phyloP scores from a whole-genome alignment of 2,888 invertebrate species.

The Ypsolopha sequella region DNA sequence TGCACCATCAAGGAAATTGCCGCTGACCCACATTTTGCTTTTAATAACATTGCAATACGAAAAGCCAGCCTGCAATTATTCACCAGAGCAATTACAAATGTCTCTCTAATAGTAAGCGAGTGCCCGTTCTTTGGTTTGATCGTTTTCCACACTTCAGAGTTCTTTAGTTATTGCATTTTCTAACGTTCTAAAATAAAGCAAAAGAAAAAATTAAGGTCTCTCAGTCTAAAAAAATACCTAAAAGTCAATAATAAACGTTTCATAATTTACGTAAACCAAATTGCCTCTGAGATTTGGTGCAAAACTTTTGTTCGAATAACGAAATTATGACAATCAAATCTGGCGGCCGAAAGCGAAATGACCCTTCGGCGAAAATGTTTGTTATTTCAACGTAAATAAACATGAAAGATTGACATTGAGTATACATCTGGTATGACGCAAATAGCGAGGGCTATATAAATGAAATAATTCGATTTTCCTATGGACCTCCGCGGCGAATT shows the following conservation, averaged over 20 bases:
- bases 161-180: too few species aligned
- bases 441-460: constrained; percentile 62
- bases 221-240: not conserved
- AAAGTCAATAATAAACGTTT: not conserved
- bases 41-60: too few species aligned
- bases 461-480: constrained; percentile 63
- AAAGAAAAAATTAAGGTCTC: too few species aligned
- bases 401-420: constrained; percentile 61
- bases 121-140: too few species aligned
- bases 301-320: constrained; percentile 20
- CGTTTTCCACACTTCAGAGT: too few species aligned
- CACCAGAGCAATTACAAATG: too few species aligned
- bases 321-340: constrained; percentile 59
- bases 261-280: constrained; percentile 12
- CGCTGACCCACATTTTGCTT: too few species aligned
- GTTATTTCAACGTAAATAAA: constrained; percentile 66
- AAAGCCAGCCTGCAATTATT: too few species aligned
- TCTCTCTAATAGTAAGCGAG: too few species aligned
- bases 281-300: constrained; percentile 18
- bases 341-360: constrained; percentile 46
- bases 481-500: constrained; percentile 42
- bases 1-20: too few species aligned
- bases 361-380: constrained; percentile 55
- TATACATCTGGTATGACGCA: constrained; percentile 68
- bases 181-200: too few species aligned